Base-by-base conservation (phyloP, 1,140 invertebrate species). In the Temnothorax nylanderi region DNA sequence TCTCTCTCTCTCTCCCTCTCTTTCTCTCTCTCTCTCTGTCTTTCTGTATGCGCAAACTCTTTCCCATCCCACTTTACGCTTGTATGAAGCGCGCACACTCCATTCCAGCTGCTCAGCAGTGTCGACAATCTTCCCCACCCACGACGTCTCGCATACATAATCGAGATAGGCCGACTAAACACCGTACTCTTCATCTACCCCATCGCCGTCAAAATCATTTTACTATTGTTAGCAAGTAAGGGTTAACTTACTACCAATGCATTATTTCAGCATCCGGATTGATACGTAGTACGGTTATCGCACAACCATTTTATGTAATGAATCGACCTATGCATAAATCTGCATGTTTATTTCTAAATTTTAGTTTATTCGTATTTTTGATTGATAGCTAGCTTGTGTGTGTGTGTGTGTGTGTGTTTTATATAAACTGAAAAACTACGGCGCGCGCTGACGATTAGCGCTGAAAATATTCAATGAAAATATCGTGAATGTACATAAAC, bases 61-160 rank as follows among this genome's bases (percentile, higher is more conserved):
- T 75, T 49, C 75, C 87, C 51, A 26, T 84, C 69, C 62, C 69
- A 74, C 54, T 21, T 72, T 64, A 51, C 80, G 47, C 86, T 80
- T 87, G 71, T 85, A 75, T 51, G 37, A 16, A 81, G 77, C 51
- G 65, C 85, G 78, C 85, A 56, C 85, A 82, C 77, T 82, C 88
- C 84, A 88, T 88, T 87, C 77, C 90, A 92, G 92, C 92, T 91
- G 92, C 89, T 92, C 85, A 87, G 84, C 78, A 78, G 91, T 91
- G 85, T 67, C 88, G 91, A 91, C 90, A 89, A 89, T 78, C 88
- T 91, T 77, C 86, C 85, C 87, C 85, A 91, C 84, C 74, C 34
- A 37, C 62, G 41, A 8, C 11, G 32, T 71, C 60, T 37, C 77
- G 44, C 85, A 85, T 71, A 85, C 62, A 86, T 88, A 90, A 91